Percentiles rank a stretch among this genome's conserved stretches.
phyloP scores from a whole-genome alignment of 2,888 invertebrate genomes.

The Andrena fulva region DNA sequence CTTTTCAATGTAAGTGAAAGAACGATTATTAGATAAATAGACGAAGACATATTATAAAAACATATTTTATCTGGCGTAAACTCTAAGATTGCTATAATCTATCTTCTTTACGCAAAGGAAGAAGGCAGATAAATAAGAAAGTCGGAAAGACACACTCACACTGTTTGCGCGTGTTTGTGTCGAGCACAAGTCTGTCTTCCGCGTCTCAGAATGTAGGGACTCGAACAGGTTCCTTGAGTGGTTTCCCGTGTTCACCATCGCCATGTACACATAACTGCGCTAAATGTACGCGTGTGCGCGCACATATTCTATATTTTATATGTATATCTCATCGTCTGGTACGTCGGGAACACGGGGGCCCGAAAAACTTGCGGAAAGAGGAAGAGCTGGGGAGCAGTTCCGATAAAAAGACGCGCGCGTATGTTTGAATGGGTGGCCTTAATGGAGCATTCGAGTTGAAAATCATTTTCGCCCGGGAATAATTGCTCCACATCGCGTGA shows the following conservation, averaged over 20 bases:
- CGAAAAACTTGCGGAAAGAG: slow-evolving; percentile 17
- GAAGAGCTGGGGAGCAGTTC: background rate
- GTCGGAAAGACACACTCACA: background rate
- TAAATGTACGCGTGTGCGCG: background rate
- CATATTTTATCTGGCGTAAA: too few relatives aligned
- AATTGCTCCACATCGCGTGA: background rate
- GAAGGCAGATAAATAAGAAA: background rate
- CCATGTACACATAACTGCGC: slow-evolving; percentile 49
- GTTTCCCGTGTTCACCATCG: slow-evolving; percentile 70
- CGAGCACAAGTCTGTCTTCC: slow-evolving; percentile 31
- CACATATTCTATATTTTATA: slow-evolving; percentile 41
- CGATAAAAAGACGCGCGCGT: background rate
- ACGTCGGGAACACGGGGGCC: background rate
- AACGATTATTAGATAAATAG: background rate
- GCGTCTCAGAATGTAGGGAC: slow-evolving; percentile 47
- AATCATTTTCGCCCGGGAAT: background rate
- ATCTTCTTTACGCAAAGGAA: background rate
- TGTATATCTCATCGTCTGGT: slow-evolving; percentile 2
- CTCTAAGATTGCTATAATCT: too few relatives aligned
- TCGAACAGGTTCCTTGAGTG: slow-evolving; percentile 67
- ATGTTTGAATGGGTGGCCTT: background rate
- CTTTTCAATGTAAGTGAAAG: too few relatives aligned
- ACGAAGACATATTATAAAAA: background rate
- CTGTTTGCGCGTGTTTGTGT: background rate
- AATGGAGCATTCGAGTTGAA: slow-evolving; percentile 2